These are phyloP conservation scores for Siniperca undulata DNA, from an alignment of 2,797 vertebrate genomes.

Conservation along the genomic window DNA sequence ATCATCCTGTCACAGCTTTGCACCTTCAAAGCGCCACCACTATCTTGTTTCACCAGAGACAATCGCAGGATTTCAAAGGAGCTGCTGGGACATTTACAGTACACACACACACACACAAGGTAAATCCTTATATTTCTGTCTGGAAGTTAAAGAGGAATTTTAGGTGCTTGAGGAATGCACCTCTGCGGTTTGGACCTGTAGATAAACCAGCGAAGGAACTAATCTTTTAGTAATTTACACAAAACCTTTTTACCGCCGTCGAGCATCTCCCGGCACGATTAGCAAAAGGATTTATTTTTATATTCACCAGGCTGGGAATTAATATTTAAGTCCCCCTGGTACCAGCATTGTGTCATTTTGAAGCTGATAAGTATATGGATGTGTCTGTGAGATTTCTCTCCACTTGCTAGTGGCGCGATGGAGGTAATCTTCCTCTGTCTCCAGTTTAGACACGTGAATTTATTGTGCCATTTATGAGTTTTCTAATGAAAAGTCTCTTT, in stretches of 20 bases:
- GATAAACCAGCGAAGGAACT: constrained; percentile 82
- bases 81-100: constrained; percentile 61
- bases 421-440: constrained; percentile 78
- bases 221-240: constrained; percentile 88
- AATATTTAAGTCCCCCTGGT: constrained; percentile 83
- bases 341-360: constrained; percentile 81
- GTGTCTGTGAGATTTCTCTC: constrained; percentile 77
- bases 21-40: constrained; percentile 75
- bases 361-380: constrained; percentile 84
- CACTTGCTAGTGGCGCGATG: constrained; percentile 57
- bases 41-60: constrained; percentile 83
- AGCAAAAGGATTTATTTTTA: constrained; percentile 86
- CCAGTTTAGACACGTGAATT: constrained; percentile 71
- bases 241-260: constrained; percentile 83
- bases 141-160: constrained; percentile 73
- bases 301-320: constrained; percentile 85
- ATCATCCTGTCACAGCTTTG: constrained; percentile 70
- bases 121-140: constrained; percentile 64
- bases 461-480: constrained; percentile 75
- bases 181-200: constrained; percentile 78
- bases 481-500: constrained; percentile 65
- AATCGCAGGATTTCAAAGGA: constrained; percentile 76
- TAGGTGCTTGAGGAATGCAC: constrained; percentile 76
- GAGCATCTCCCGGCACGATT: constrained; percentile 83
- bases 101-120: neutral